A percentile compares a stretch with the other conserved stretches of the same genome.
Evolutionary conservation across 2,113 vertebrate species (phyloP).

Genomic region (Sminthopsis crassicaudata): DNA sequence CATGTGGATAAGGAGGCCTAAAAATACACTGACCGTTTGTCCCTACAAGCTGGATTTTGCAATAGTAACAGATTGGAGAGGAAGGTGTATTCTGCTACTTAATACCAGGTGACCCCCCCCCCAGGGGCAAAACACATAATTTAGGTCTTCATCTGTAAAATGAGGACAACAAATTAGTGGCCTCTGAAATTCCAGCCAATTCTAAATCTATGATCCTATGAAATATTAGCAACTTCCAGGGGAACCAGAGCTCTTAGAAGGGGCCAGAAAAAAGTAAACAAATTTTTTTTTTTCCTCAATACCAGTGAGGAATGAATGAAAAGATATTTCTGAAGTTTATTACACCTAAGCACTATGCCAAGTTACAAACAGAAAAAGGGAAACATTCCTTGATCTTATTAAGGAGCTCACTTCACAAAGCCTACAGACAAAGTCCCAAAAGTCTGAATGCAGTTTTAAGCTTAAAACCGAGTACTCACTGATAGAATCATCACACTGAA

Average conservation of each 20-base stretch:
- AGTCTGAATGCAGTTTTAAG: not conserved
- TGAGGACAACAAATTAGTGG: not conserved
- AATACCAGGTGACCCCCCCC: not conserved
- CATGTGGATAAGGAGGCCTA: slow-evolving; percentile 18
- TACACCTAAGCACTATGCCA: not conserved
- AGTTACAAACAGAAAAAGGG: not conserved
- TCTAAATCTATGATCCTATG: not conserved
- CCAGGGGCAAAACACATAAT: not conserved
- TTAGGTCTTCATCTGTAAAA: not conserved
- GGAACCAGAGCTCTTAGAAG: not conserved
- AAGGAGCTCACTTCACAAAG: not conserved
- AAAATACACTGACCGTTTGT: slow-evolving; percentile 22
- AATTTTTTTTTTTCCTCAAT: not conserved
- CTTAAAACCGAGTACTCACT: not conserved
- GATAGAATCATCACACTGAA: not conserved
- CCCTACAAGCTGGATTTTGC: slow-evolving; percentile 5
- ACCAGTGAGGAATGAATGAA: not conserved
- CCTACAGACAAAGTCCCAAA: not conserved
- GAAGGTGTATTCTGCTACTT: not conserved
- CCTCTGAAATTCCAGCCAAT: not conserved
- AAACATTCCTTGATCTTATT: not conserved
- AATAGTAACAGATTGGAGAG: not conserved
- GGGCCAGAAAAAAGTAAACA: not conserved
- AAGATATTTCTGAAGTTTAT: not conserved
- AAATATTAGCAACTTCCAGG: not conserved